Base-by-base conservation (phyloP, 2,888 invertebrate genomes). In the Linnaemya tessellans region DNA sequence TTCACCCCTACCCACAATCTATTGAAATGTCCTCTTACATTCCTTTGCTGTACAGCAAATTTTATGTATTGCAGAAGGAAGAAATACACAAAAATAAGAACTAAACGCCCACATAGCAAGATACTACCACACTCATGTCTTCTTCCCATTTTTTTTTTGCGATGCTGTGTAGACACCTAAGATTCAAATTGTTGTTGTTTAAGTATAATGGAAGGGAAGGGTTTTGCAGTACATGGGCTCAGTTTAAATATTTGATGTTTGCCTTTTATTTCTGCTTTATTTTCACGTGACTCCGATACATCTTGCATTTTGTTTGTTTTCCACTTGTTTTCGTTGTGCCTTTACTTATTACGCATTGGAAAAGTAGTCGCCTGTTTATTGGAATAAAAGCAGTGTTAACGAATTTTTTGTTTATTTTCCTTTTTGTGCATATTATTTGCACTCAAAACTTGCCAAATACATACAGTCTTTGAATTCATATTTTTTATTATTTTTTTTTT, bases 81-180 rank as follows among this genome's bases (percentile, higher is more conserved):
- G 62, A 78, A 70, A 71, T 73, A 58, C 9, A 70, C 13, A 56
- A 56, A 68, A 35, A 80, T 67, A 80, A 75, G 18, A 54, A 62
- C 65, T 49, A 86, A 81, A 84, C 84, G 81, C 84, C 84, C 84
- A 78, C 80, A 86, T 79, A 86, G 81, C 58, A 84, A 81, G 67
- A 38, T 56, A 70, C 51, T 51, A 51, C 75, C 70, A 77, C 18
- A 56, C 56, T 7, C 43, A 30, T 74, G 46, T 43, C 20, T 54
- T 51, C 62, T 70, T n/a, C 49, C 9, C 18, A 58, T 67, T 79
- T 74, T 43, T 9, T 38, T 60, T 70, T 74, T 54, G 58, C 22
- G 84, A 79, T 84, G 71, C 75, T 80, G 79, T 54, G 56, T 81
- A 79, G 78, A 79, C 78, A 81, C 84, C 84, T 81, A 74, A 81